phyloP scores from a whole-genome alignment of 2,797 vertebrate species.

The Notolepis coatsorum region DNA sequence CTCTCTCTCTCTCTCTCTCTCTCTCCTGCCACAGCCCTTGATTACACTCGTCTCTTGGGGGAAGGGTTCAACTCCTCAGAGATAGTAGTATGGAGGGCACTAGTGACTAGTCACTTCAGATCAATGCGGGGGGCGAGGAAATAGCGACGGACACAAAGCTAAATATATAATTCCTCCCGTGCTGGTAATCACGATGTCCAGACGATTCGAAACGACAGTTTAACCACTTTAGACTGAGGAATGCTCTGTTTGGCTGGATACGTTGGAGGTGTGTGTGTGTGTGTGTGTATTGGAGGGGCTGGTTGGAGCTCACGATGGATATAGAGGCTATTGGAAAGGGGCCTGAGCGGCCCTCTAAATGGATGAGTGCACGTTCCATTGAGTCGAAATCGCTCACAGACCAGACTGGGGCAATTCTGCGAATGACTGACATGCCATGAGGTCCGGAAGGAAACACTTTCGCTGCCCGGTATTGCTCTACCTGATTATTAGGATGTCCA shows the following conservation, averaged over 20 bases:
- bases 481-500: conserved; percentile 92
- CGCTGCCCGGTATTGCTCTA: conserved; percentile 82
- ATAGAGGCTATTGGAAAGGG: conserved; percentile 49
- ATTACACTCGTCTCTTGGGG: conserved; percentile 77
- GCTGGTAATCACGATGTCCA: conserved; percentile 90
- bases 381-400: conserved; percentile 82
- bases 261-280: conserved; percentile 48
- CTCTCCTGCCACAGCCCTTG: conserved; percentile 70
- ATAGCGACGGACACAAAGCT: conserved; percentile 91
- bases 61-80: conserved; percentile 73
- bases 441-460: conserved; percentile 89
- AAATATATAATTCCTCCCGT: conserved; percentile 86
- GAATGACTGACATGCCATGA: conserved; percentile 79
- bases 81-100: conserved; percentile 78
- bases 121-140: conserved; percentile 91
- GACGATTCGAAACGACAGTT: conserved; percentile 91
- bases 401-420: conserved; percentile 82
- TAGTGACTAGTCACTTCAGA: conserved; percentile 84
- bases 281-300: conserved; percentile 57
- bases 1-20: conserved; percentile 20
- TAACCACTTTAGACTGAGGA: conserved; percentile 91
- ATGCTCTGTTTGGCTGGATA: conserved; percentile 74
- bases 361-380: conserved; percentile 75
- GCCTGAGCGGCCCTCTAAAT: conserved; percentile 73
- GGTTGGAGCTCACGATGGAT: conserved; percentile 56